phyloP scores from a whole-genome alignment of 2,113 vertebrate genomes.

The Girardinichthys multiradiatus region DNA sequence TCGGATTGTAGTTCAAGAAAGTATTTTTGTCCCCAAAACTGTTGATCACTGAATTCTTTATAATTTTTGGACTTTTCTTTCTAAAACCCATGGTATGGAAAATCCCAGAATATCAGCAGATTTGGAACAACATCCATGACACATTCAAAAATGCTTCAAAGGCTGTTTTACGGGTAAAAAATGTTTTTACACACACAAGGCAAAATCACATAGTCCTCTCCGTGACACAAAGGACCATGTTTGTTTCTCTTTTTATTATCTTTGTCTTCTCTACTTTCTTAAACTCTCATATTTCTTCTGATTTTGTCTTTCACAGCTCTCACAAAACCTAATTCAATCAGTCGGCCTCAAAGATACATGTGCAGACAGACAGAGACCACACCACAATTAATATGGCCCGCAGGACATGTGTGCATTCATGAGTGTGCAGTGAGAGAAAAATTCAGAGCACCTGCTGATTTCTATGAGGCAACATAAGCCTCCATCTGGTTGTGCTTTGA shows the following conservation, averaged over 20 bases:
- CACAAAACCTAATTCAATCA: slow-evolving; percentile 67
- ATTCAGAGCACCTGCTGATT: slow-evolving; percentile 68
- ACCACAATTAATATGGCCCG: slow-evolving; percentile 66
- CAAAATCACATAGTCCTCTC: no score
- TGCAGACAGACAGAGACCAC: slow-evolving; percentile 71
- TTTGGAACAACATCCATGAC: no score
- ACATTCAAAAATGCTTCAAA: no score
- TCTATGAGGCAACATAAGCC: slow-evolving; percentile 55
- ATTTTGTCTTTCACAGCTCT: slow-evolving; percentile 15
- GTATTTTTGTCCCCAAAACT: no score
- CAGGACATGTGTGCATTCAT: slow-evolving; percentile 44
- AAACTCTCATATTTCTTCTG: neutral
- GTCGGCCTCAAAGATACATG: slow-evolving; percentile 51
- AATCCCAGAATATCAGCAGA: no score
- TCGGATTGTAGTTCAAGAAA: no score
- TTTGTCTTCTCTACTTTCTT: neutral
- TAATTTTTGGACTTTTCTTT: no score
- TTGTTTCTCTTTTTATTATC: neutral
- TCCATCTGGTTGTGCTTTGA: slow-evolving; percentile 72
- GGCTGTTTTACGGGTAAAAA: no score
- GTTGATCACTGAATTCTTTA: no score
- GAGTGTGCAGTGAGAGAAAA: slow-evolving; percentile 29
- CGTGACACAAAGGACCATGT: no score
- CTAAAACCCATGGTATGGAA: no score
- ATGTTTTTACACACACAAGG: no score